These are phyloP conservation scores for Zaprionus ornatus DNA, from an alignment of 1,140 invertebrate species.

Conservation along the genomic window DNA sequence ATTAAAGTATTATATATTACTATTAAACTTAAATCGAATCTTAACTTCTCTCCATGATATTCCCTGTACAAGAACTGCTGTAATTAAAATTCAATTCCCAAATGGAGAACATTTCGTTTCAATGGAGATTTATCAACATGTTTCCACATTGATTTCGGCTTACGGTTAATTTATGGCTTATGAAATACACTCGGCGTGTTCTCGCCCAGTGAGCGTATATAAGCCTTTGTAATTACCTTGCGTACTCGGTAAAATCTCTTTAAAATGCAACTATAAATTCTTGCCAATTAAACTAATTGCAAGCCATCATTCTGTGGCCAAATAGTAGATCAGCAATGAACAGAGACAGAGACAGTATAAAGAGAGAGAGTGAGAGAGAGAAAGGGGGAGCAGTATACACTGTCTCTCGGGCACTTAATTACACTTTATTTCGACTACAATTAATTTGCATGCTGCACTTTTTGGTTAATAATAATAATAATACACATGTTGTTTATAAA, in stretches of 20 bases:
- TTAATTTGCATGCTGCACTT: slow-evolving; percentile 55
- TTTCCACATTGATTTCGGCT: slow-evolving; percentile 15
- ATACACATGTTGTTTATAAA: slow-evolving; percentile 80
- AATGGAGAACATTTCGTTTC: not conserved
- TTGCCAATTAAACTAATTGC: slow-evolving; percentile 45
- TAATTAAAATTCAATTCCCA: not conserved
- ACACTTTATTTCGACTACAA: slow-evolving; percentile 47
- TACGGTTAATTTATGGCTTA: slow-evolving; percentile 23
- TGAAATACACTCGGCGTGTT: slow-evolving; percentile 1
- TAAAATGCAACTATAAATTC: slow-evolving; percentile 28
- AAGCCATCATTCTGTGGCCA: slow-evolving; percentile 22
- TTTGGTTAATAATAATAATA: slow-evolving; percentile 70
- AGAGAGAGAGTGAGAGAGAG: not conserved
- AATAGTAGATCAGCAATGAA: slow-evolving; percentile 2
- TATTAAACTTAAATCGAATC: not conserved
- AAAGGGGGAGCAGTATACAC: not conserved
- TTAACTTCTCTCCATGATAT: no score
- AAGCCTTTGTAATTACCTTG: slow-evolving; percentile 23
- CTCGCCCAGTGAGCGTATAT: slow-evolving; percentile 12
- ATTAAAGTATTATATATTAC: no score
- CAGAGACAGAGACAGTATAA: not conserved
- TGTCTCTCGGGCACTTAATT: slow-evolving; percentile 42
- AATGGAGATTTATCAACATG: not conserved
- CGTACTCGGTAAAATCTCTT: slow-evolving; percentile 18
- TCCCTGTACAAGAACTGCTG: not conserved